A percentile compares a stretch with the other conserved stretches of the same genome.
Conservation (phyloP, 2,113 vertebrate species). For the Perognathus longimembris region DNA sequence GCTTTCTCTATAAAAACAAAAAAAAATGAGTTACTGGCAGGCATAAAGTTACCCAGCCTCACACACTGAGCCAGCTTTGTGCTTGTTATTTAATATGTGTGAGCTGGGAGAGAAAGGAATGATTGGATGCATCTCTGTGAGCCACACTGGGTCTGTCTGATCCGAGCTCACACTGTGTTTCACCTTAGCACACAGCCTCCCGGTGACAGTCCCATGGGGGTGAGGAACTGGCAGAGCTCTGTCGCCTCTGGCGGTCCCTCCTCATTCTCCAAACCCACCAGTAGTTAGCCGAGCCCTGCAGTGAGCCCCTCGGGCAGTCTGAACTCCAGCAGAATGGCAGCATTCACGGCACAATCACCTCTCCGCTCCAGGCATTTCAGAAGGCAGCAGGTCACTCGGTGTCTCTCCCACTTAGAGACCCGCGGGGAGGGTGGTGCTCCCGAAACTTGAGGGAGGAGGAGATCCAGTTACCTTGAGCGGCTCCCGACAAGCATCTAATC, state of each 20-base stretch:
- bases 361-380: background rate
- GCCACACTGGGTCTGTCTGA: background rate
- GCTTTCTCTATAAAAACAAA: constrained; percentile 9
- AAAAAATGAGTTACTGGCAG: background rate
- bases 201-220: fast-evolving
- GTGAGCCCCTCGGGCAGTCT: background rate
- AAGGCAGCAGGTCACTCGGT: background rate
- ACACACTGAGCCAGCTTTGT: background rate
- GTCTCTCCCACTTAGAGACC: background rate
- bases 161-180: background rate
- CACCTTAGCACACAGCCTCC: background rate
- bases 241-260: background rate
- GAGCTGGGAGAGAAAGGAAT: background rate
- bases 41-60: background rate
- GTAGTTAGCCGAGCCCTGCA: background rate
- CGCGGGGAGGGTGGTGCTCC: background rate
- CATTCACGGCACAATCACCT: background rate
- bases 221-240: background rate
- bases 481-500: background rate
- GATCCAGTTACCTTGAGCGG: background rate
- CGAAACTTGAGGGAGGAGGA: background rate
- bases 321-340: background rate
- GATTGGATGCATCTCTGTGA: background rate
- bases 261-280: background rate
- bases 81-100: background rate